Percentiles rank a stretch among this genome's conserved stretches.
These are phyloP conservation scores for Poeciliopsis retropinna DNA, from an alignment of 2,113 vertebrate genomes.

Conservation along the genomic window DNA sequence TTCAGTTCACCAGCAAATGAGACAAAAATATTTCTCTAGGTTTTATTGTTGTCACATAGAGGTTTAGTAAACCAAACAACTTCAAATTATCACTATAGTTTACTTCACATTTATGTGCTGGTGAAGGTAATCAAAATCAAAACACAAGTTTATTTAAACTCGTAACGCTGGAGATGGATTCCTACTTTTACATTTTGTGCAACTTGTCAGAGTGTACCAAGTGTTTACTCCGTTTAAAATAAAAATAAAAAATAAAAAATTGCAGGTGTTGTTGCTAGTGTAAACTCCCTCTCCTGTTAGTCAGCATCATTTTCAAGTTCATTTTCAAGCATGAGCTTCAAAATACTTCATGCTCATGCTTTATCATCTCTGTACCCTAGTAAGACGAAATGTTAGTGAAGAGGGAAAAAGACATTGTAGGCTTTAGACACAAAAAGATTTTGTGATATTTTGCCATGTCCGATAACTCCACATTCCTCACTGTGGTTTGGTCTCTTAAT, in stretches of 20 bases:
- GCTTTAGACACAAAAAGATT: constrained; percentile 45
- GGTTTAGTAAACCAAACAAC: no score
- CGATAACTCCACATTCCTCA: constrained; percentile 12
- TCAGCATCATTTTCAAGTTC: constrained; percentile 12
- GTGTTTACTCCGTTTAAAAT: constrained; percentile 32
- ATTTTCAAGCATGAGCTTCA: no score
- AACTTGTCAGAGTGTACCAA: neutral
- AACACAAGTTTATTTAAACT: neutral
- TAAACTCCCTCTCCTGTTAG: constrained; percentile 42
- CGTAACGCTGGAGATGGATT: neutral
- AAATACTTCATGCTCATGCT: constrained; percentile 13
- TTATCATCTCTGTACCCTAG: constrained; percentile 27
- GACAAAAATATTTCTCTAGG: no score
- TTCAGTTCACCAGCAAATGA: no score
- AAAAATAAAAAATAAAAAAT: neutral
- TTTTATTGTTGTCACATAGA: no score
- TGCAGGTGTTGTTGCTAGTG: constrained; percentile 31
- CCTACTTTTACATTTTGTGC: neutral
- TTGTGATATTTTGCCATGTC: constrained; percentile 37
- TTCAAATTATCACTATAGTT: no score
- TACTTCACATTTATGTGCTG: neutral
- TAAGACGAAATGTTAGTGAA: constrained; percentile 22
- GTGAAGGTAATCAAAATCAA: neutral
- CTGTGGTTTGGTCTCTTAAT: neutral
- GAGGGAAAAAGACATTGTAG: constrained; percentile 6